Percentiles rank a stretch among this genome's conserved stretches.
Conservation (phyloP, 2,888 invertebrate genomes). For the Phyllotreta striolata region DNA sequence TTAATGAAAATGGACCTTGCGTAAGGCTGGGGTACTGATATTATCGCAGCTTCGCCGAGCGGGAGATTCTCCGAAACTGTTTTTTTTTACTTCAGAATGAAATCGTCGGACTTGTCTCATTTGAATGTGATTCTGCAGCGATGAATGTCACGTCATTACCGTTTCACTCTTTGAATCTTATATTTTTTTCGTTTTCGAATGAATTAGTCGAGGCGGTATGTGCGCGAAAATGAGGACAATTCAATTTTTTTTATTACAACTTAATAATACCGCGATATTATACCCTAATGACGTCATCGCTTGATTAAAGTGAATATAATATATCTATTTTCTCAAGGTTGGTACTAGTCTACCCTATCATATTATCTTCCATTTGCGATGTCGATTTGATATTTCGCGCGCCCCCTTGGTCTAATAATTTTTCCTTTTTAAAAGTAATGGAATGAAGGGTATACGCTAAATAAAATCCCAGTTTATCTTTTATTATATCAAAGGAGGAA, state of each 20-base stretch:
- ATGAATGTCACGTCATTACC: conserved; percentile 54
- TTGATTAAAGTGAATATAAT: too few relatives aligned
- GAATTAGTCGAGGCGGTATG: not conserved
- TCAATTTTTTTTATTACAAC: too few relatives aligned
- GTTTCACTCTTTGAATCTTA: conserved; percentile 39
- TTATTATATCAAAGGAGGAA: conserved; percentile 23
- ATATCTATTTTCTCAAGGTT: too few relatives aligned
- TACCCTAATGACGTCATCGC: too few relatives aligned
- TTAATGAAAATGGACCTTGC: conserved; percentile 57
- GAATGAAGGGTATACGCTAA: conserved; percentile 27
- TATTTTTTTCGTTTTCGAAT: conserved; percentile 23
- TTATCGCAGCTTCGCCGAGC: conserved; percentile 47
- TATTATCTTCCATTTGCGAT: not conserved
- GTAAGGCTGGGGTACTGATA: conserved; percentile 52
- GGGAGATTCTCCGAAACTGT: conserved; percentile 53
- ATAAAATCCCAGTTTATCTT: conserved; percentile 34
- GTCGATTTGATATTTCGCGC: not conserved
- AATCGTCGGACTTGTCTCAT: conserved; percentile 59
- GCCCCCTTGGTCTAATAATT: conserved; percentile 1
- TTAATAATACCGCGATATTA: too few relatives aligned
- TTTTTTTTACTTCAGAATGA: conserved; percentile 57
- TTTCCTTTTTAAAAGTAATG: conserved; percentile 26
- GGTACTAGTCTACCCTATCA: not conserved
- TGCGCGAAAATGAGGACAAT: too few relatives aligned
- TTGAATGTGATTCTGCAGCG: conserved; percentile 55